These are phyloP conservation scores for Polydrusus cervinus DNA, from an alignment of 2,888 invertebrate genomes.

Conservation along the genomic window DNA sequence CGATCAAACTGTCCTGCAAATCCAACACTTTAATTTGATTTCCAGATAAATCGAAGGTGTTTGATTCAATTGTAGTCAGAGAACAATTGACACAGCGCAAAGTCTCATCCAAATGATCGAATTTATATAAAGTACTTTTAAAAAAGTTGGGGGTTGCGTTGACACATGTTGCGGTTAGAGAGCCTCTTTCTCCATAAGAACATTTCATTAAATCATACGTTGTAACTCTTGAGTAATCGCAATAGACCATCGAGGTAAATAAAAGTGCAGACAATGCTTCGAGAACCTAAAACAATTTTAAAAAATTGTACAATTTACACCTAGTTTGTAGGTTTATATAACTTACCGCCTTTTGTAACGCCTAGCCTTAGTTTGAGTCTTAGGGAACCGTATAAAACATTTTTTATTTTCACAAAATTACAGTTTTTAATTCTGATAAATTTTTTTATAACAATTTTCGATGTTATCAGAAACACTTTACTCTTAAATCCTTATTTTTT, in stretches of 20 bases:
- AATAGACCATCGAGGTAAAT: background rate
- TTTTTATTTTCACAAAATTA: too few species aligned
- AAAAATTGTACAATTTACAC: background rate
- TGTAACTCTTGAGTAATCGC: slow-evolving; percentile 17
- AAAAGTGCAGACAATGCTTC: background rate
- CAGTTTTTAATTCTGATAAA: too few species aligned
- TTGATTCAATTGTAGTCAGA: slow-evolving; percentile 63
- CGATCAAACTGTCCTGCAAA: slow-evolving; percentile 63
- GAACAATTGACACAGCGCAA: slow-evolving; percentile 66
- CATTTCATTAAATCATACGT: slow-evolving; percentile 63
- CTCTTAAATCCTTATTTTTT: too few species aligned
- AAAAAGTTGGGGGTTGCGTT: slow-evolving; percentile 67
- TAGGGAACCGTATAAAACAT: background rate
- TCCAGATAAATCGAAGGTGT: slow-evolving; percentile 68
- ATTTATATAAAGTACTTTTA: slow-evolving; percentile 67
- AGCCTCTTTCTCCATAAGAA: slow-evolving; percentile 69
- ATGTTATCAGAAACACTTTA: too few species aligned
- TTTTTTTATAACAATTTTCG: too few species aligned
- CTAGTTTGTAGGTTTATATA: background rate
- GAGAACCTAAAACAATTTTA: slow-evolving; percentile 20
- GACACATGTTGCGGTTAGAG: slow-evolving; percentile 68
- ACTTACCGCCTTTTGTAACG: slow-evolving; percentile 27
- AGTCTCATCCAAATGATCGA: slow-evolving; percentile 69
- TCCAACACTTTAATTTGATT: slow-evolving; percentile 67
- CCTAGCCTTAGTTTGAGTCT: slow-evolving; percentile 11